phyloP scores from a whole-genome alignment of 30 jellyfish, hydroid and myxozoan species.

The Cassiopea andromeda region DNA sequence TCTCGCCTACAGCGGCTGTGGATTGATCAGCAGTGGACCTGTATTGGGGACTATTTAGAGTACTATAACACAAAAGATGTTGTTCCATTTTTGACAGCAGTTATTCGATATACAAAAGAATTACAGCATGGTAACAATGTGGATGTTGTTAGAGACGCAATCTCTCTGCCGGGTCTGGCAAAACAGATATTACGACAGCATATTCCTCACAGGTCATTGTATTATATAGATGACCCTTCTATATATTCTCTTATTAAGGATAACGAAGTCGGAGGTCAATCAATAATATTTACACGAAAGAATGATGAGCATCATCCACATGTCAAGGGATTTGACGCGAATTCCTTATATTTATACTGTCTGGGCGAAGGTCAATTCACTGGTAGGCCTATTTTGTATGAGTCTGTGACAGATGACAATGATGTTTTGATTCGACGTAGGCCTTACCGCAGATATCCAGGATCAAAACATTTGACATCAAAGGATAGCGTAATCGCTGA shows the following conservation, averaged over 20 bases:
- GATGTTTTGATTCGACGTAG: no score
- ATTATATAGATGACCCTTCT: background rate
- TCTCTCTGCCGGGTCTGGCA: constrained; percentile 9
- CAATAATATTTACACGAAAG: background rate
- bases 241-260: background rate
- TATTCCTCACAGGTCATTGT: background rate
- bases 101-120: background rate
- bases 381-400: background rate
- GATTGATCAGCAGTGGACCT: background rate
- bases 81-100: background rate
- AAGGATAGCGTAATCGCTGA: background rate
- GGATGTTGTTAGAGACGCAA: background rate
- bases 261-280: constrained; percentile 32
- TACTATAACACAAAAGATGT: background rate
- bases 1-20: background rate
- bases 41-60: background rate
- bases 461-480: background rate
- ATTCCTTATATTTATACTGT: constrained; percentile 13
- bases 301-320: background rate
- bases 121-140: background rate
- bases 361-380: constrained; percentile 1
- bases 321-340: background rate
- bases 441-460: background rate
- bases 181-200: background rate
- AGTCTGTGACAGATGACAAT: background rate